Evolutionary conservation across 2,888 invertebrate genomes (phyloP).

Genomic region (Lamellibrachia satsuma): DNA sequence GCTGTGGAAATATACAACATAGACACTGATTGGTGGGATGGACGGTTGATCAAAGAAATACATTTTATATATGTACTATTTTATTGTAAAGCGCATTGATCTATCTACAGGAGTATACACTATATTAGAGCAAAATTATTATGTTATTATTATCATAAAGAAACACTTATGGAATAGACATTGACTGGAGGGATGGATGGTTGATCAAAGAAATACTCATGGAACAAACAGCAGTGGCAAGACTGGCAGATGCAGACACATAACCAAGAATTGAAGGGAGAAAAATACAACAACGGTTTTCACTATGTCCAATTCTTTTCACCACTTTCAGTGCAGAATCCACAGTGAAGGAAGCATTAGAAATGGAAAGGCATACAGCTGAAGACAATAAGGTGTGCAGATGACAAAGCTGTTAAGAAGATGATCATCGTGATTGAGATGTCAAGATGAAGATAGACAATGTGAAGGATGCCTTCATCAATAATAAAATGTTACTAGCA

Average conservation of each 20-base stretch:
- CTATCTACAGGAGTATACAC: too few relatives aligned
- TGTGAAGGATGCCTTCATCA: background rate
- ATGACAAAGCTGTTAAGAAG: background rate
- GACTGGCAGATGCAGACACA: background rate
- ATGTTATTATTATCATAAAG: background rate
- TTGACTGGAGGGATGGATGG: background rate
- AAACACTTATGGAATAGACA: background rate
- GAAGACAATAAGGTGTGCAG: background rate
- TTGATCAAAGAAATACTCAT: background rate
- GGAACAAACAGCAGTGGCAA: background rate
- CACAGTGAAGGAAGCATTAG: too few relatives aligned
- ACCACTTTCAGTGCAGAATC: too few relatives aligned
- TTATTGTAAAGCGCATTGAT: too few relatives aligned
- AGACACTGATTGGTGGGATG: background rate
- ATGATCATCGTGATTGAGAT: background rate
- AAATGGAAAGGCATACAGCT: background rate
- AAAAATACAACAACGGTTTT: too few relatives aligned
- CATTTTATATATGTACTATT: too few relatives aligned
- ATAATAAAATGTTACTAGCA: constrained; percentile 1
- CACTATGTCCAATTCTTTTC: too few relatives aligned
- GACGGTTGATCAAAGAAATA: background rate
- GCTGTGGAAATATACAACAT: background rate
- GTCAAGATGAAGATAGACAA: background rate
- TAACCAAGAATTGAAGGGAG: background rate
- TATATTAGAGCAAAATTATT: too few relatives aligned